These are phyloP conservation scores for Marmota flaviventris DNA, from an alignment of 2,113 vertebrate species.

Conservation along the genomic window DNA sequence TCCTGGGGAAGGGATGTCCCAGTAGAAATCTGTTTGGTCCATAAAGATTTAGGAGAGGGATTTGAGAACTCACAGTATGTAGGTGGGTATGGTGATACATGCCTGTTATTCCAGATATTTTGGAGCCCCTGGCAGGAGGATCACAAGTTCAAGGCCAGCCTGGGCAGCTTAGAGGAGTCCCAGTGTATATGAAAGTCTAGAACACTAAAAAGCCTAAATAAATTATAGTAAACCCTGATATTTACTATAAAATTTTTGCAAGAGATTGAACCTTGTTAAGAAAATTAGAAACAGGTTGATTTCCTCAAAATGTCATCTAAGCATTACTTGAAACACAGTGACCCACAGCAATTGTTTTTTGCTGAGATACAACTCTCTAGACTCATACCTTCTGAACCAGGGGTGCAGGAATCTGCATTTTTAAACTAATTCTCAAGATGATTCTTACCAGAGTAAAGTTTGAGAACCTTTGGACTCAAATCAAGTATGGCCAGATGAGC, in stretches of 20 bases:
- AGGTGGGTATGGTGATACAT: no score
- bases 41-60: neutral
- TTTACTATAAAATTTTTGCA: no score
- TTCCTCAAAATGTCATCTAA: neutral
- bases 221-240: neutral
- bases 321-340: neutral
- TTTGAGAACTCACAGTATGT: neutral
- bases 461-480: conserved; percentile 40
- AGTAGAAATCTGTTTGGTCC: neutral
- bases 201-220: neutral
- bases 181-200: neutral
- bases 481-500: conserved; percentile 10
- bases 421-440: conserved; percentile 14
- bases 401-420: neutral
- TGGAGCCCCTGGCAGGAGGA: no score
- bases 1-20: neutral
- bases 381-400: neutral
- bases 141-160: no score
- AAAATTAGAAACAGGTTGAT: neutral
- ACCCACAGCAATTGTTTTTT: neutral
- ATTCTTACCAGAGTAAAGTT: neutral
- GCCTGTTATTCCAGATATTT: no score
- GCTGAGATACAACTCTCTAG: neutral
- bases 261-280: neutral
- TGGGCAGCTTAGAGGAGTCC: neutral